Evolutionary conservation across 2,797 vertebrate species (phyloP).

Genomic region (Monodelphis domestica): DNA sequence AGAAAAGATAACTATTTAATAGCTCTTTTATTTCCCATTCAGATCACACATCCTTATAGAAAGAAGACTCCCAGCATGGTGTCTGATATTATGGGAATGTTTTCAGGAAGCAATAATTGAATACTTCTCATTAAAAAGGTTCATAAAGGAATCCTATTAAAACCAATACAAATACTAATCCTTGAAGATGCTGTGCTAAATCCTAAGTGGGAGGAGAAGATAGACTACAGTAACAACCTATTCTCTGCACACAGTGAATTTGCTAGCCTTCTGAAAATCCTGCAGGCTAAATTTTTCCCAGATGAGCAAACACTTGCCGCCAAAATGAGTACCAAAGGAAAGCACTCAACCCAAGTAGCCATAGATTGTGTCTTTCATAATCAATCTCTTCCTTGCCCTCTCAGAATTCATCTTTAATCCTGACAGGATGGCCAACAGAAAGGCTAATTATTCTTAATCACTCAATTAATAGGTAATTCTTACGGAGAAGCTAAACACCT

Average conservation of each 20-base stretch:
- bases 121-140: conserved; percentile 61
- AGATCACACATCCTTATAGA: conserved; percentile 64
- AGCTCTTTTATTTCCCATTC: conserved; percentile 67
- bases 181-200: conserved; percentile 66
- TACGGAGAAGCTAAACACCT: conserved; percentile 61
- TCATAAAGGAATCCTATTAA: conserved; percentile 76
- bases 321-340: conserved; percentile 7
- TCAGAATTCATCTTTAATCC: conserved; percentile 47
- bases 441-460: conserved; percentile 68
- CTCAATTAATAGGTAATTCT: conserved; percentile 72
- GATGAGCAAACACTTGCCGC: background rate
- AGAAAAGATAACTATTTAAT: conserved; percentile 64
- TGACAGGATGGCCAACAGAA: conserved; percentile 50
- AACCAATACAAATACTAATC: conserved; percentile 75
- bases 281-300: conserved; percentile 40
- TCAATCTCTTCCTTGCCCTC: background rate
- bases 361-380: background rate
- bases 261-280: conserved; percentile 42
- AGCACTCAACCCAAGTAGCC: conserved; percentile 12
- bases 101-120: conserved; percentile 70
- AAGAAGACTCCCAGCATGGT: conserved; percentile 48
- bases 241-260: background rate
- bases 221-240: conserved; percentile 39
- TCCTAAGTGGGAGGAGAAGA: conserved; percentile 56
- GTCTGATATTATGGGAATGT: conserved; percentile 56